These are phyloP conservation scores for Prionace glauca DNA, from an alignment of 2,797 vertebrate species.

Conservation along the genomic window DNA sequence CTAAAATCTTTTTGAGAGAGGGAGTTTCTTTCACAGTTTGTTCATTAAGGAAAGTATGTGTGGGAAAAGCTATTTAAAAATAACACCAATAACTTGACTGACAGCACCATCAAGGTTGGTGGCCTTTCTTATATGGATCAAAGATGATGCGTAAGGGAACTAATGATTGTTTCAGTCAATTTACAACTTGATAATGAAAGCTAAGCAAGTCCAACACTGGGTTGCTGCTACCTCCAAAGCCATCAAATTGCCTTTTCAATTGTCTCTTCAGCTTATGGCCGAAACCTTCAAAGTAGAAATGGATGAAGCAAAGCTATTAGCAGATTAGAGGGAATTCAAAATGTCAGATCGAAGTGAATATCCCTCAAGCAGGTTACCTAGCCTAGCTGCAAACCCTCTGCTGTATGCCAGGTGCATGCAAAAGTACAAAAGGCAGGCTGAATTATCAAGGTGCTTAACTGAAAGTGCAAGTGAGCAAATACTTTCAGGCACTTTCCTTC, in stretches of 20 bases:
- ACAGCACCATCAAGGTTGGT: slow-evolving; percentile 24
- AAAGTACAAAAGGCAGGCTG: slow-evolving; percentile 15
- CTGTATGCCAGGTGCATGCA: slow-evolving; percentile 21
- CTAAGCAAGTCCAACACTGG: background rate
- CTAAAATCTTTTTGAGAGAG: background rate
- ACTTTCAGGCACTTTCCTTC: slow-evolving; percentile 20
- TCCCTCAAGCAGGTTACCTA: slow-evolving; percentile 41
- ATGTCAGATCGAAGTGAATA: slow-evolving; percentile 50
- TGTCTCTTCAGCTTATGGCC: slow-evolving; percentile 41
- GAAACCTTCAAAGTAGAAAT: slow-evolving; percentile 62
- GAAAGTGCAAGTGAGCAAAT: slow-evolving; percentile 19
- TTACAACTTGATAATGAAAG: slow-evolving; percentile 37
- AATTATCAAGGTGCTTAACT: slow-evolving; percentile 20
- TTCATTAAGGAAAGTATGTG: slow-evolving; percentile 12
- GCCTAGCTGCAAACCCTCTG: background rate
- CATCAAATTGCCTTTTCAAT: slow-evolving; percentile 29
- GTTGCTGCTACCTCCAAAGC: slow-evolving; percentile 21
- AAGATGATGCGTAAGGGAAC: slow-evolving; percentile 18
- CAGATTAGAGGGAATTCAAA: slow-evolving; percentile 56
- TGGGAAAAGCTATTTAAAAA: slow-evolving; percentile 3
- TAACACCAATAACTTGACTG: background rate
- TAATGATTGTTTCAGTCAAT: slow-evolving; percentile 32
- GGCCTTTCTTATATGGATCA: slow-evolving; percentile 21
- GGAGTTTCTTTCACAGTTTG: background rate
- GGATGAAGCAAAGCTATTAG: slow-evolving; percentile 61